Base-by-base conservation (phyloP, 2,888 invertebrate species). In the Tetrapedia diversipes region DNA sequence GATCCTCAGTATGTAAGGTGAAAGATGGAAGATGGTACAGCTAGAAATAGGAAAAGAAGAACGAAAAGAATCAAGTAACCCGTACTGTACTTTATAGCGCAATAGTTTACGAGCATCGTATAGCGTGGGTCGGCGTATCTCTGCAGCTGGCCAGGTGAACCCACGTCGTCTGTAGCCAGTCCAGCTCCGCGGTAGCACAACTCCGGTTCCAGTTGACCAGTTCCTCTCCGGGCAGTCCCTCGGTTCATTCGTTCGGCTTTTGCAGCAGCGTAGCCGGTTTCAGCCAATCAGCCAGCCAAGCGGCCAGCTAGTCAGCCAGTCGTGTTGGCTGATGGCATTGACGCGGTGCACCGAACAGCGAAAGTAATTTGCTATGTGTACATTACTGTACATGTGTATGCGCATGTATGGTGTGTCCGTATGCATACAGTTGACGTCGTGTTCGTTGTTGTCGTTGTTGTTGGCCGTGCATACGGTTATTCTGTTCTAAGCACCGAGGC, bases 121-220 rank as follows among this genome's bases (percentile, higher is more conserved):
- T 76, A 80, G 87, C 85, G 87, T 86, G 82, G 86, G 85, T 80
- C 79, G 84, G 78, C 82, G 78, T 85, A 83, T 87, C 80, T 86
- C 77, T 77, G 80, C 86, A 84, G 83, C 83, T 88, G 84, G 87
- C 85, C 81, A 51, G 84, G 74, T 81, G 79, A 84, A 86, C 86
- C 87, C 87, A 88, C 88, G 86, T 87, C 85, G 78, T 81, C 79
- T 73, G 70, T 72, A 78, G 79, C 67, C 57, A 77, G 64, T 79
- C 79, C 75, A 74, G 69, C 77, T 77, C 75, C 75, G 84, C 86
- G 80, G 86, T 87, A 87, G 86, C 86, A 82, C 82, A 84, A 86
- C 81, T 85, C 84, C 78, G 83, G 87, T 88, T 88, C 80, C 86
- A 86, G 88, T 86, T 85, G 88, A 89, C 82, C 85, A 87, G 88